A percentile compares a stretch with the other conserved stretches of the same genome.
Evolutionary conservation across 2,113 vertebrate species (phyloP).

Genomic region (Lynx canadensis): DNA sequence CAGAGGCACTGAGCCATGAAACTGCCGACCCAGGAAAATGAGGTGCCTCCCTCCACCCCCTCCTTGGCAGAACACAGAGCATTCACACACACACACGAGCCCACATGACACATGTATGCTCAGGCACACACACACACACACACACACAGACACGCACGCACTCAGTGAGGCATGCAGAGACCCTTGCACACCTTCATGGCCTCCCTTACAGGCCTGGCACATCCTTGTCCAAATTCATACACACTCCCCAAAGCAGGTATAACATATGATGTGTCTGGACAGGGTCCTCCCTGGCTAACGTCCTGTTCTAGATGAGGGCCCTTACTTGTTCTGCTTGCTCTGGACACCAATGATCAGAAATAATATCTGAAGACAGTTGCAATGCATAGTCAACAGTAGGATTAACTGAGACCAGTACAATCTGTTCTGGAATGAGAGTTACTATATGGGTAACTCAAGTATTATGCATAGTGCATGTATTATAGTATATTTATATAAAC

Average conservation of each 20-base stretch:
- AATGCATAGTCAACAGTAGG: background rate
- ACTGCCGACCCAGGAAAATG: constrained; percentile 84
- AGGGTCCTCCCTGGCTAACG: background rate
- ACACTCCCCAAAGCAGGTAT: background rate
- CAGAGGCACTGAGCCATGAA: constrained; percentile 82
- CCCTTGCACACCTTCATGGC: too few species aligned
- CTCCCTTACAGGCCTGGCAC: background rate
- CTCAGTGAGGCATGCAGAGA: background rate
- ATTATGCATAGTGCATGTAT: background rate
- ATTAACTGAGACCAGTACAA: background rate
- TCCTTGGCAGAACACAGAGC: background rate
- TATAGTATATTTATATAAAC: background rate
- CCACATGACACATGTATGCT: rapidly evolving
- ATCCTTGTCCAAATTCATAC: background rate
- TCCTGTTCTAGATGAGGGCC: background rate
- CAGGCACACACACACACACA: too few species aligned
- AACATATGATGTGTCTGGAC: rapidly evolving
- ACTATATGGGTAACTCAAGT: background rate
- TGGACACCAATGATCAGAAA: background rate
- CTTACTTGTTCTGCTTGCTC: background rate
- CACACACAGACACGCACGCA: too few species aligned
- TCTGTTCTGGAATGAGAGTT: background rate
- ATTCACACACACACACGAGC: background rate
- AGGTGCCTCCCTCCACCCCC: background rate
- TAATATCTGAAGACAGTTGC: background rate